Evolutionary conservation across 2,888 invertebrate genomes (phyloP).

Genomic region (Prenolepis imparis): DNA sequence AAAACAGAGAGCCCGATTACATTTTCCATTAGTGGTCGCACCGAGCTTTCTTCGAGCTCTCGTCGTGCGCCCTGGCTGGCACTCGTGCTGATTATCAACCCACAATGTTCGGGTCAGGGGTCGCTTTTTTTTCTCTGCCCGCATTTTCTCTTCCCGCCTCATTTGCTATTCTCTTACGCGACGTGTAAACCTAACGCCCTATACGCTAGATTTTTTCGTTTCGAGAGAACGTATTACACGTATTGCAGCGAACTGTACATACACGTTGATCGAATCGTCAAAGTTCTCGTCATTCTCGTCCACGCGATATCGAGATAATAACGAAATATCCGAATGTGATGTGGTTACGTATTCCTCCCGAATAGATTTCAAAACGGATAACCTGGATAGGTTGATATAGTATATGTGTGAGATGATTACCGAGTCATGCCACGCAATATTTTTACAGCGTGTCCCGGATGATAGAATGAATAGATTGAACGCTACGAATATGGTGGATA

Average conservation of each 20-base stretch:
- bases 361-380: constrained; percentile 40
- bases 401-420: constrained; percentile 21
- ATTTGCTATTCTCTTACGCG: constrained; percentile 70
- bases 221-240: constrained; percentile 1
- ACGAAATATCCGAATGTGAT: constrained; percentile 33
- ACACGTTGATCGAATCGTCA: constrained; percentile 41
- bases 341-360: constrained; percentile 9
- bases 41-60: constrained; percentile 67
- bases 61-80: constrained; percentile 63
- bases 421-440: background rate
- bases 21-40: constrained; percentile 78
- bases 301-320: constrained; percentile 27
- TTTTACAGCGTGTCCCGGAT: background rate
- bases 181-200: constrained; percentile 32
- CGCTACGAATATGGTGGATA: background rate
- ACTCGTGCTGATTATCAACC: constrained; percentile 75
- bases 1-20: constrained; percentile 71
- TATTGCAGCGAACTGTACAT: background rate
- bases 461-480: constrained; percentile 24
- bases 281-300: constrained; percentile 28
- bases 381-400: background rate
- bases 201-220: background rate
- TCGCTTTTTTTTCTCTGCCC: constrained; percentile 55
- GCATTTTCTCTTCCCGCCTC: constrained; percentile 57
- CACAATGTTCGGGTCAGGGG: constrained; percentile 60